Conservation (phyloP, 1,140 invertebrate genomes). For the Glossosoma conforme region DNA sequence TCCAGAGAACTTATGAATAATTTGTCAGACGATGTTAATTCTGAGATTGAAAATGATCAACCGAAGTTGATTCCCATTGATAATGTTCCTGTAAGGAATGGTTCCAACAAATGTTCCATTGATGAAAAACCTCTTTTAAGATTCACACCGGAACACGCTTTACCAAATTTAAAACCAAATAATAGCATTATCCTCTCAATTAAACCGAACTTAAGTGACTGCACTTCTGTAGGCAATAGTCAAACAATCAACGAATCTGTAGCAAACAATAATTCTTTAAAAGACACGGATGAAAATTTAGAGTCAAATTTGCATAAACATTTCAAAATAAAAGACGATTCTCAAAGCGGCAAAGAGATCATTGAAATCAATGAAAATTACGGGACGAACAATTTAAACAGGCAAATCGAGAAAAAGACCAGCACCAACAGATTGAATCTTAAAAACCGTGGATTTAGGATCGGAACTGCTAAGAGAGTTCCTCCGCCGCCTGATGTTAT, state of each 20-base stretch:
- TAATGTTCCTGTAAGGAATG: neutral
- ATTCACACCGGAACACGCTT: conserved; percentile 22
- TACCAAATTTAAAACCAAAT: conserved; percentile 22
- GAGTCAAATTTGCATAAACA: too few relatives aligned
- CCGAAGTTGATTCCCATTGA: neutral
- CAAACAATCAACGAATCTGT: conserved; percentile 4
- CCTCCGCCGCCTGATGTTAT: conserved; percentile 24
- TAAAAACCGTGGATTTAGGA: conserved; percentile 19
- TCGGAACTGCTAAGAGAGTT: conserved; percentile 20
- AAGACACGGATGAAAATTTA: neutral
- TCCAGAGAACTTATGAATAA: conserved; percentile 6
- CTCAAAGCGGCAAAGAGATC: too few relatives aligned
- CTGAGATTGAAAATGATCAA: conserved; percentile 8
- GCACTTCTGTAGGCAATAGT: neutral
- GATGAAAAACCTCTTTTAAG: conserved; percentile 21
- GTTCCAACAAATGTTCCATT: neutral
- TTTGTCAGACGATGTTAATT: conserved; percentile 12
- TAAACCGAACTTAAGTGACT: conserved; percentile 10
- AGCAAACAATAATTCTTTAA: neutral
- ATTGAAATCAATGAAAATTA: too few relatives aligned
- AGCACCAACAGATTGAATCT: neutral
- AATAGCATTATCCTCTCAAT: conserved; percentile 9
- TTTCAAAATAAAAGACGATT: too few relatives aligned
- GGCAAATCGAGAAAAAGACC: conserved; percentile 4
- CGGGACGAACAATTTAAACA: too few relatives aligned